phyloP scores from a whole-genome alignment of 2,797 vertebrate genomes.

The Mormyrus proboscirostris region DNA sequence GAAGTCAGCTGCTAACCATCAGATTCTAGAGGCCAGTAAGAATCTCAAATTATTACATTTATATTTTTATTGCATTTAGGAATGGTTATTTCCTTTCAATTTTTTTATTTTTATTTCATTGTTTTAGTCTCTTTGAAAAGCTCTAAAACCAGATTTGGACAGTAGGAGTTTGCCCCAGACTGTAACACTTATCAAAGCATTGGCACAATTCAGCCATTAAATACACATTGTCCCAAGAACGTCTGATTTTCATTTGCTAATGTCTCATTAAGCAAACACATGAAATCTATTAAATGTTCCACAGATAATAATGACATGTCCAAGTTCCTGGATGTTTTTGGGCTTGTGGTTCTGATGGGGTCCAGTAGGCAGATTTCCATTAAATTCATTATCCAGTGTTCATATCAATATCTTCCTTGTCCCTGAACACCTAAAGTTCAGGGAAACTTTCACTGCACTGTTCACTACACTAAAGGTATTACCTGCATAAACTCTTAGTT shows the following conservation, averaged over 20 bases:
- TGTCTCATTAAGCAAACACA: not conserved
- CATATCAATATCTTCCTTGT: not conserved
- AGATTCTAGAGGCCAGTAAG: not conserved
- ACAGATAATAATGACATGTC: not conserved
- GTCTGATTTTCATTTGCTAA: not conserved
- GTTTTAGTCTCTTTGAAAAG: not conserved
- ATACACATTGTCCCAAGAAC: not conserved
- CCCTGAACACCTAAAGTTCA: not conserved
- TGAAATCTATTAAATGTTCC: not conserved
- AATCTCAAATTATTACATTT: constrained; percentile 15
- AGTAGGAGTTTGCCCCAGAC: not conserved
- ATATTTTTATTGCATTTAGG: constrained; percentile 1
- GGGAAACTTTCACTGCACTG: not conserved
- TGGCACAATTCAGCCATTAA: not conserved
- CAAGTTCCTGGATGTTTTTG: not conserved
- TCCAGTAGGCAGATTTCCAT: not conserved
- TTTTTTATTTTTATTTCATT: not conserved
- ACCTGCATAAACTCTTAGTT: not conserved
- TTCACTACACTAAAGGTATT: not conserved
- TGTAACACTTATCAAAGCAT: not conserved
- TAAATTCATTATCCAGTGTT: not conserved
- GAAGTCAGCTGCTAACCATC: constrained; percentile 10
- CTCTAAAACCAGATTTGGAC: not conserved
- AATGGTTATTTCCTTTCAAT: not conserved
- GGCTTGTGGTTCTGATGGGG: not conserved